Base-by-base conservation (phyloP, 2,113 vertebrate species). In the Pterocles orientalis region DNA sequence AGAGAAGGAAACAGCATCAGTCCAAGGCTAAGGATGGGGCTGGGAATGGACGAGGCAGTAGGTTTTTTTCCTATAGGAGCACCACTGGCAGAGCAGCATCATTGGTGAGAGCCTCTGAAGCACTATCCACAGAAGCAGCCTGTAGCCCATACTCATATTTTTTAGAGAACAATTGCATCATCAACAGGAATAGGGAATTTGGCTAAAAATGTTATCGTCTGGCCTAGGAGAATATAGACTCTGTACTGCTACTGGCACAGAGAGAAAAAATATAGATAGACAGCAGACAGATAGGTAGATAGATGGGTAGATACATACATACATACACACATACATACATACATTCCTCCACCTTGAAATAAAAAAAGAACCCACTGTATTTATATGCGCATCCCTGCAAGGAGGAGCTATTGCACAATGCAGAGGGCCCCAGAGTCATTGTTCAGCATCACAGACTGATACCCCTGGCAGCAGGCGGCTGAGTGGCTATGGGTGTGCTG, bases 401-500 rank as follows among this genome's bases (percentile, higher is more conserved):
- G 56, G 8, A 75, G 54, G 11, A 75, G 21, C 8, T 69, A 19
- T 25, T 50, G 34, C 31, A 56, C 25, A 56, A 41, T 0, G 1
- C 10, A 34, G 31, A 61, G 14, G 64, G 15, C 7, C 28, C 28
- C 36, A n/a, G 29, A n/a, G 9, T 15, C 39, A 20, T 26, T 73
- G 11, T 68, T 61, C 18, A 18, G 14, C 3, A 0, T 60, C 28
- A 14, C 60, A 60, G 19, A 36, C 8, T 0, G 1, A 16, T 16
- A 47, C 39, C 60, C 7, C n/a, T 2, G 2, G 33, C 29, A 4
- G n/a, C 18, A 36, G 17, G 28, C 0, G 0, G n/a, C n/a, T 31
- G 31, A 41, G 10, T 2, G 9, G n/a, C 14, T 1, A 2, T 24
- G 36, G 1, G 3, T 21, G 3, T 56, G 15, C 61, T 58, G 48